These are phyloP conservation scores for Scomber scombrus DNA, from an alignment of 2,113 vertebrate species.

Conservation along the genomic window DNA sequence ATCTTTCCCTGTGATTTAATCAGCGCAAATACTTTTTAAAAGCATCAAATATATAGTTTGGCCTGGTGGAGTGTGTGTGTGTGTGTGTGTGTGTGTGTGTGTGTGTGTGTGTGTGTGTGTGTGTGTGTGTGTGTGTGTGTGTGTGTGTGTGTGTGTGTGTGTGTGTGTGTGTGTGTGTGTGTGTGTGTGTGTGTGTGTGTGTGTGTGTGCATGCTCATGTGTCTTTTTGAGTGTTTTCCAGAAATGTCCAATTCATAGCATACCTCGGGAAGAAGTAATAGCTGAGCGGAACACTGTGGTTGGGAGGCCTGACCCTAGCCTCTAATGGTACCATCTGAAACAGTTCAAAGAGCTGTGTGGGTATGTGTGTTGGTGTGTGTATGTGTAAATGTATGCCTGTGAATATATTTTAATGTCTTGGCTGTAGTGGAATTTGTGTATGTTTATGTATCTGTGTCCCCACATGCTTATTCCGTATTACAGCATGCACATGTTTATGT, in stretches of 20 bases:
- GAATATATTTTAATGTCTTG: constrained; percentile 11
- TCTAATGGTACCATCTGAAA: constrained; percentile 51
- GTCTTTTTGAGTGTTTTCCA: constrained; percentile 26
- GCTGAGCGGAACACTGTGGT: constrained; percentile 39
- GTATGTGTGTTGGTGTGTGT: constrained; percentile 2
- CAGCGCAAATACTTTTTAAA: constrained; percentile 16
- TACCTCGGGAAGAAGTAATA: constrained; percentile 58
- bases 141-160: too few species aligned
- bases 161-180: not conserved
- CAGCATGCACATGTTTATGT: constrained; percentile 32
- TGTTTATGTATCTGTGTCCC: constrained; percentile 31
- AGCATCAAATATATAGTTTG: not conserved
- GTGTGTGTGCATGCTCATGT: not conserved
- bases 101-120: not conserved
- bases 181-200: too few species aligned
- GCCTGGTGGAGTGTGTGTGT: constrained; percentile 2
- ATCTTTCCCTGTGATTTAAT: constrained; percentile 37
- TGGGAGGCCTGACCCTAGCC: constrained; percentile 34
- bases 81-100: not conserved
- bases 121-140: too few species aligned
- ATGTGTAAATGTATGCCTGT: not conserved
- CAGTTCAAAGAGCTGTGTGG: constrained; percentile 22
- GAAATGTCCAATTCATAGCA: constrained; percentile 41
- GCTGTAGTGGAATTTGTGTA: constrained; percentile 10
- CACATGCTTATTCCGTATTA: constrained; percentile 8